Evolutionary conservation across 2,113 vertebrate species (phyloP), one percentile per base, ranked within the genome.

Genomic region (Capra hircus): DNA sequence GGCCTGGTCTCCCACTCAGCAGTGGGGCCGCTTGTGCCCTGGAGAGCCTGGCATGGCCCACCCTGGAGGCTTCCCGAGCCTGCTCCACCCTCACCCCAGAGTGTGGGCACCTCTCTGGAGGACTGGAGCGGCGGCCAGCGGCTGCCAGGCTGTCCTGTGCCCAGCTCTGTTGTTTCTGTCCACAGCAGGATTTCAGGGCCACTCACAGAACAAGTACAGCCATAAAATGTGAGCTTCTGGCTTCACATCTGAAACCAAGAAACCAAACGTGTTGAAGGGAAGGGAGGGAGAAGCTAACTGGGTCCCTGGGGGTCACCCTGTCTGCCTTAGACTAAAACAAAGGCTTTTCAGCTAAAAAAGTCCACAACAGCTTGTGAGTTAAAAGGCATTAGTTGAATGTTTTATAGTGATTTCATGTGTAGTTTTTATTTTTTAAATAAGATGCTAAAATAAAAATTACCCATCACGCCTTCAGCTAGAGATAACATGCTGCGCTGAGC

Each of bases 51-150:
- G 48, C 19, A 4, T 52, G 48, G 48, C 30, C 30, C 30, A 21
- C 30, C 10, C 80, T n/a, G 80, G 48, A n/a, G 48, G 30, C 80
- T 55, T 50, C 40, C 59, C 0, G 17, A 45, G 28, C 23, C 89
- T 6, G 27, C 48, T 2, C 28, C 19, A 0, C 7, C 30, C 27
- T 17, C 23, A 12, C 55, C 17, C 25, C 55, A 0, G 12, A 17
- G 40, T 59, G 83, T 13, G 21, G 71, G 28, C 27, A 0, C 33
- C 43, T 57, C 45, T 80, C 27, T 55, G 17, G 19, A 3, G 55
- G 40, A 5, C n/a, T 0, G 55, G 43, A 57, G 33, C 2, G 0
- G 9, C 0, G 0, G 45, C 40, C 4, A 7, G 36, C 0, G 2
- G 60, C 40, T 43, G 6, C 50, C 7, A 17, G n/a, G 2, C 36